Conservation (phyloP, 2,113 vertebrate species). For the Phaetusa simplex region DNA sequence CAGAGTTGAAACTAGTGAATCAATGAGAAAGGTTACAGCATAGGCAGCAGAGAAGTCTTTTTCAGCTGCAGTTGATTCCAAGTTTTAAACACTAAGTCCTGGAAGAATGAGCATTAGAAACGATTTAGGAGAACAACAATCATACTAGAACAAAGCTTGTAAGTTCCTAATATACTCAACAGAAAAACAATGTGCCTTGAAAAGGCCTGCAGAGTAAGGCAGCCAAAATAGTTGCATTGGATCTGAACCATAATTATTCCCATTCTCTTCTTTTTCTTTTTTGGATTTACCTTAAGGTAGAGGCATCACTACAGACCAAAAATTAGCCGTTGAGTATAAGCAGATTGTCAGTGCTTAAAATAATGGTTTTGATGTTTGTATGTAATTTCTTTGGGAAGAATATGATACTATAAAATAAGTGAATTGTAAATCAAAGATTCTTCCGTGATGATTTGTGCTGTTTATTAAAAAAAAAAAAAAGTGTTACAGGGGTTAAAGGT, state of each 20-base stretch:
- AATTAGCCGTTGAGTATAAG: background rate
- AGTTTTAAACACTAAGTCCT: background rate
- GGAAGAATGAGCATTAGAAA: background rate
- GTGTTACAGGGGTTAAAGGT: background rate
- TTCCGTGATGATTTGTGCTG: background rate
- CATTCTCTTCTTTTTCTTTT: background rate
- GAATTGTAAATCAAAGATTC: background rate
- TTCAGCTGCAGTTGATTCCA: background rate
- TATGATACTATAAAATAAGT: background rate
- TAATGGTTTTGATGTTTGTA: background rate
- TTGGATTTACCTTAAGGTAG: background rate
- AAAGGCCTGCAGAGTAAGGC: background rate
- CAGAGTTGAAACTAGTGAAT: background rate
- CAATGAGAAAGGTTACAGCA: background rate
- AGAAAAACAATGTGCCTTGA: background rate
- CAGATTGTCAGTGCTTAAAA: background rate
- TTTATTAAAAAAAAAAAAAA: background rate
- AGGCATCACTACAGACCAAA: background rate
- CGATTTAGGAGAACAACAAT: fast-evolving
- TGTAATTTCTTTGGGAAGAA: background rate
- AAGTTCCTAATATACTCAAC: background rate
- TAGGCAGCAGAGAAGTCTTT: background rate
- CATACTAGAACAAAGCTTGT: background rate
- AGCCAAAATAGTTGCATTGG: background rate
- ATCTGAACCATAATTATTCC: background rate